Evolutionary conservation across 2,888 invertebrate genomes (phyloP), one percentile per base, ranked within the genome.

Genomic region (Synergus gifuensis): DNA sequence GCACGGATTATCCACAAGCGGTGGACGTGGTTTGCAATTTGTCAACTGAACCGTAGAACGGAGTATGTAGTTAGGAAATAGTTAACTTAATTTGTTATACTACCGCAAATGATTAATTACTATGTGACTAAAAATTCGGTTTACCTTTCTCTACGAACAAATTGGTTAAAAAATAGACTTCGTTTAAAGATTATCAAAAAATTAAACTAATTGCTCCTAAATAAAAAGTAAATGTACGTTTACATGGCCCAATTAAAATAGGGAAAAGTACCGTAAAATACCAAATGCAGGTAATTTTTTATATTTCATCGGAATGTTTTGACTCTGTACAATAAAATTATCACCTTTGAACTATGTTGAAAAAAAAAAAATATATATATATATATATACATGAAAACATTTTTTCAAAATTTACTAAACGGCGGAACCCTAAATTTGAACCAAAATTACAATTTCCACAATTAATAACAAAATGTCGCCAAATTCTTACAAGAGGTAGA

Each of bases 11-110:
- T 36, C 60, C 40, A 73, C 36, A 22, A 73, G 80, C 76, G 69
- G 78, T 76, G 58, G 58, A 79, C 77, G 77, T 46, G 79, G 77
- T 58, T 64, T 58, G 79, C 77, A 79, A 83, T 83, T 83, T 73
- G 83, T 81, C 78, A 79, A 73, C 69, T 77, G 63, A n/a, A n/a
- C 54, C 54, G 54, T 54, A 54, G n/a, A n/a, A n/a, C 2, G n/a
- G n/a, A n/a, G 54, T 18, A 54, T n/a, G 54, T n/a, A 54, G 54
- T 54, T 54, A n/a, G 54, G 54, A 54, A 54, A 54, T 54, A 54
- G n/a, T 54, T 54, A 8, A 54, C 54, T 54, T n/a, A 54, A 54
- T 54, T 54, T n/a, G 54, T 54, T n/a, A n/a, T 9, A n/a, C 54
- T 9, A 54, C n/a, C n/a, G n/a, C 8, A 54, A n/a, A 54, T 54